Base-by-base conservation (phyloP, 2,888 invertebrate genomes). In the Coelinius sp. region DNA sequence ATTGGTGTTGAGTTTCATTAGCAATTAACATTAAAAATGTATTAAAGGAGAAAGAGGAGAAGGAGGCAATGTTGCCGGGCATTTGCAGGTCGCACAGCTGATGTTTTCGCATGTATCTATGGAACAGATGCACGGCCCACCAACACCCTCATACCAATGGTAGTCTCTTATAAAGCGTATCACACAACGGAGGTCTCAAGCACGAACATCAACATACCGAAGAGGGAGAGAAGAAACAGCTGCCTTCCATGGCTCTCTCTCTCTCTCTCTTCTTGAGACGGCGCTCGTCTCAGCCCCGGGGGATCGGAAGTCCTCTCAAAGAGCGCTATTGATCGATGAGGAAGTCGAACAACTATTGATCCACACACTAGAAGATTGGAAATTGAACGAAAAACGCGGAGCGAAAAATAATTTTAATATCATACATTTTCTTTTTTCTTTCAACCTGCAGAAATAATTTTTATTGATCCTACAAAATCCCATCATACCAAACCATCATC, bases 71-170 rank as follows among this genome's bases (percentile, higher is more conserved):
- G 52, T 66, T 52, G 31, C 31, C 31, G 20, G 35, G 31, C 22
- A 25, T 38, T 63, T 20, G 63, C 24, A 38, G 38, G 41, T 63
- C 41, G 77, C 77, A 78, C 82, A 83, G 83, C 83, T 84, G 83
- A 82, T 83, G 81, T 82, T 83, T 84, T 84, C 82, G 84, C 82
- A 80, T 79, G 80, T 79, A 76, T 74, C 65, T 71, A 22, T 27
- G n/a, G 80, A 81, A 82, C 84, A 84, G 84, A 83, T 83, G 84
- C 82, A 79, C 75, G 62, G 52, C 68, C 68, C 67, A 73, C 70
- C 66, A 71, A 75, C 76, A 76, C 76, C 78, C 78, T 74, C 76
- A 64, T 53, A 56, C 64, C 67, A 46, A 63, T 8, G n/a, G 63
- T 38, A 63, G 24, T 38, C 41, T 41, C 25, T 63, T 31, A 5